phyloP scores from a whole-genome alignment of 2,113 vertebrate species.

The Myrmecophaga tridactyla region DNA sequence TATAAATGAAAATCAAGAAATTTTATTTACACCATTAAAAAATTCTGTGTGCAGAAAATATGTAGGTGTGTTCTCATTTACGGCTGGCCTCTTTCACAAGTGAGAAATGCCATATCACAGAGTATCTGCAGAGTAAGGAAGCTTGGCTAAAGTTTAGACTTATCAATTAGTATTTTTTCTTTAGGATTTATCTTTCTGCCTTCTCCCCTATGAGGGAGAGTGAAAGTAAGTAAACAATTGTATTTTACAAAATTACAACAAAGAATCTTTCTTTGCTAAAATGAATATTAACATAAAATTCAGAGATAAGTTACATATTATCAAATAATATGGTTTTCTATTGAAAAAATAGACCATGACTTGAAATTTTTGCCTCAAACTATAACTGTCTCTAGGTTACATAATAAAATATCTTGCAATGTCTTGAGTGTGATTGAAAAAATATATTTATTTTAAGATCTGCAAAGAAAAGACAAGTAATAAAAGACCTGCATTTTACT shows the following conservation, averaged over 20 bases:
- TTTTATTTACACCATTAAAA: background rate
- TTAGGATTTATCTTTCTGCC: background rate
- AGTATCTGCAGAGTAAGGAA: background rate
- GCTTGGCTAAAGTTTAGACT: background rate
- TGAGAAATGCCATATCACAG: background rate
- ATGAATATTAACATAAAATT: slow-evolving; percentile 66
- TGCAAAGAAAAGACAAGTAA: slow-evolving; percentile 68
- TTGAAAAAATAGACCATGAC: slow-evolving; percentile 72
- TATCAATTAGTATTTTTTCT: background rate
- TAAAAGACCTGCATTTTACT: slow-evolving; percentile 63
- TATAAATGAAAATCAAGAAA: background rate
- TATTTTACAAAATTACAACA: background rate
- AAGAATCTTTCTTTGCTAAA: slow-evolving; percentile 70
- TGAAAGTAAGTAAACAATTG: background rate
- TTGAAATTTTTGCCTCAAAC: slow-evolving; percentile 75
- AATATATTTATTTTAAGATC: slow-evolving; percentile 35
- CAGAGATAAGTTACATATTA: slow-evolving; percentile 70
- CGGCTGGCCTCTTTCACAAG: background rate
- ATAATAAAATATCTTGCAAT: slow-evolving; percentile 68
- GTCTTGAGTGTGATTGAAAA: slow-evolving; percentile 71
- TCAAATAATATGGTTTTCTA: slow-evolving; percentile 74
- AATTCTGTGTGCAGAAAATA: background rate
- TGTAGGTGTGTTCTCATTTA: background rate
- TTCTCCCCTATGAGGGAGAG: background rate
- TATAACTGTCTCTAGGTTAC: slow-evolving; percentile 74